A percentile compares a stretch with the other conserved stretches of the same genome.
Evolutionary conservation across 2,888 invertebrate species (phyloP).

Genomic region (Nemapogon koenigi): DNA sequence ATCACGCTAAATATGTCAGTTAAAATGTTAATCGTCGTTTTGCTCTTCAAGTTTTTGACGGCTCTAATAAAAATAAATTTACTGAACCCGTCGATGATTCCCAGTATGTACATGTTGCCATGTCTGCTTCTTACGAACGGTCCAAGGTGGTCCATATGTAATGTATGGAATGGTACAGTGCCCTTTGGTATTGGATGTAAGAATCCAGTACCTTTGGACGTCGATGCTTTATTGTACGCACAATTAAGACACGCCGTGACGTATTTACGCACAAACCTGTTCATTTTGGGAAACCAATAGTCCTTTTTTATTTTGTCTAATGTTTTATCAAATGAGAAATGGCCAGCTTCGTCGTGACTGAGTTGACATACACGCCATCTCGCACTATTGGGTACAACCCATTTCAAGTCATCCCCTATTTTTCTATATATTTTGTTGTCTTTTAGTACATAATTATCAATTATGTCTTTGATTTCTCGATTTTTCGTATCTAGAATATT

Average conservation of each 20-base stretch:
- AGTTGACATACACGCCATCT: slow-evolving; percentile 16
- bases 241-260: slow-evolving; percentile 16
- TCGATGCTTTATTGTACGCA: slow-evolving; percentile 13
- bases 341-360: slow-evolving; percentile 17
- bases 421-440: slow-evolving; percentile 11
- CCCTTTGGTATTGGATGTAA: slow-evolving; percentile 14
- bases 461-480: slow-evolving; percentile 11
- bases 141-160: slow-evolving; percentile 16
- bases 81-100: slow-evolving; percentile 15
- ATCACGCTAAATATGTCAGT: slow-evolving; percentile 8
- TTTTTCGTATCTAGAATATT: slow-evolving; percentile 5
- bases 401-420: slow-evolving; percentile 12
- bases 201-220: slow-evolving; percentile 10
- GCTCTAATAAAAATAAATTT: slow-evolving; percentile 14
- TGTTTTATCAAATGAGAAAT: slow-evolving; percentile 15
- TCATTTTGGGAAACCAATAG: slow-evolving; percentile 18
- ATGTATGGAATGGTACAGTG: slow-evolving; percentile 9
- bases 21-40: slow-evolving; percentile 12
- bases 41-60: slow-evolving; percentile 10
- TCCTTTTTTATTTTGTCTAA: slow-evolving; percentile 13
- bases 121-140: slow-evolving; percentile 15
- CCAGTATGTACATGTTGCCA: slow-evolving; percentile 17
- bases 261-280: slow-evolving; percentile 15
- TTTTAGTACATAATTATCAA: slow-evolving; percentile 11
- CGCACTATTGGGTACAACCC: slow-evolving; percentile 14